Conservation (phyloP, 2,113 vertebrate species). For the Channa argus region DNA sequence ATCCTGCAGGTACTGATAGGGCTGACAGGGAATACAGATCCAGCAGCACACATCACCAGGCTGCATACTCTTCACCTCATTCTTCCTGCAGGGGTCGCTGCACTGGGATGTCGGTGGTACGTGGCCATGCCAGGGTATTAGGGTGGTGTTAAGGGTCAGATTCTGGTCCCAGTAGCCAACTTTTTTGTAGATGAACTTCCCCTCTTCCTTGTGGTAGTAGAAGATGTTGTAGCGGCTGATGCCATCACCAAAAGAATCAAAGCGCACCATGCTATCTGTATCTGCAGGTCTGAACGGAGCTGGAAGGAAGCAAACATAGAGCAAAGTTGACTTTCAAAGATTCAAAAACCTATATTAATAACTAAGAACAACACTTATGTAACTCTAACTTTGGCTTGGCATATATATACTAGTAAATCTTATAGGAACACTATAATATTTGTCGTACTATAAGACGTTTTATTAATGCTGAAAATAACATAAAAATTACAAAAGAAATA, state of each 20-base stretch:
- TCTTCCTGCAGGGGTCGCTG: conserved; percentile 96
- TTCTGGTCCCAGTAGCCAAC: conserved; percentile 97
- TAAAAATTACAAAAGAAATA: neutral
- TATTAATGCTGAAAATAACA: neutral
- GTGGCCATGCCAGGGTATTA: conserved; percentile 88
- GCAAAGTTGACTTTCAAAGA: neutral
- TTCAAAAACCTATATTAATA: neutral
- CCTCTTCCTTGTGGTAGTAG: conserved; percentile 88
- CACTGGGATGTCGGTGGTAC: conserved; percentile 92
- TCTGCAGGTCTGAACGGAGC: conserved; percentile 93
- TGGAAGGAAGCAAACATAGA: conserved; percentile 67
- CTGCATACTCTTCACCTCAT: conserved; percentile 97
- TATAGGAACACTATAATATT: no score
- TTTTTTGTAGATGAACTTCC: conserved; percentile 90
- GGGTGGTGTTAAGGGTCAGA: conserved; percentile 89
- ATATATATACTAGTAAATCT: no score
- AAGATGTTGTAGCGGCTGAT: conserved; percentile 99
- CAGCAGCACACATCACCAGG: conserved; percentile 99
- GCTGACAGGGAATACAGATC: conserved; percentile 97
- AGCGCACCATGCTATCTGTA: conserved; percentile 88
- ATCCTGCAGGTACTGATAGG: conserved; percentile 93
- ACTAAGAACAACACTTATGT: no score
- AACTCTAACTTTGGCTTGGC: no score
- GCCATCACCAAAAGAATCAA: conserved; percentile 92
- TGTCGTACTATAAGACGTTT: no score